Evolutionary conservation across 2,888 invertebrate species (phyloP), one percentile per base, ranked within the genome.

Genomic region (Rhingia rostrata): DNA sequence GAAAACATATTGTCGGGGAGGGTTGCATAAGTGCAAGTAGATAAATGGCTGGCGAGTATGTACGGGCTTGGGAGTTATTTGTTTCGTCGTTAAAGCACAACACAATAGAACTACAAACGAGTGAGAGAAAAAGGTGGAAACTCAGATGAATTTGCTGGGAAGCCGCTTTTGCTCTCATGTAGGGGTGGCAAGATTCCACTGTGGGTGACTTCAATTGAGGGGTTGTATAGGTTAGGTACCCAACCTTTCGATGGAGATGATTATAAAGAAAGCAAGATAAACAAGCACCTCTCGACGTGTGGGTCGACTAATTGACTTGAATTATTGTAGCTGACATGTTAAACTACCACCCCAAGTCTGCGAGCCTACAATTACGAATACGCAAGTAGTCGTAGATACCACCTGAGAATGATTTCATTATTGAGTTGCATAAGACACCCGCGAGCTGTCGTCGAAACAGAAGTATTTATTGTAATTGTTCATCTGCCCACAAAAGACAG

Each of bases 301-400:
- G 45, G 79, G 79, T 70, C 66, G 58, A 43, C 35, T 3, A n/a
- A 51, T 79, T 66, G 64, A 56, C 60, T 72, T 73, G 79, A 73
- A 45, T 73, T 79, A 73, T 73, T 66, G 30, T 51, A 43, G 45
- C 37, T 64, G 45, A 60, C 7, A 39, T 66, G 66, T 12, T 60
- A 61, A 66, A 61, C 41, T 60, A 39, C 60, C 53, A 79, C 72
- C 66, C 53, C 49, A 22, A 2, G 47, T 4, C 43, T 39, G 54
- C 33, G 39, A 30, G 5, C 10, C 10, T 0, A 41, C 39, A 41
- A 9, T 22, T 47, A 22, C 3, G 9, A 32, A 14, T 10, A 5
- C 12, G 14, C 39, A 39, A 32, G 10, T 5, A 43, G 9, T 14
- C 47, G 58, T 47, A 22, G 22, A 22, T 47, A 43, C 3, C 49